These are phyloP conservation scores for Gymnoscopelus microlampas DNA, from an alignment of 2,797 vertebrate genomes.

Conservation along the genomic window DNA sequence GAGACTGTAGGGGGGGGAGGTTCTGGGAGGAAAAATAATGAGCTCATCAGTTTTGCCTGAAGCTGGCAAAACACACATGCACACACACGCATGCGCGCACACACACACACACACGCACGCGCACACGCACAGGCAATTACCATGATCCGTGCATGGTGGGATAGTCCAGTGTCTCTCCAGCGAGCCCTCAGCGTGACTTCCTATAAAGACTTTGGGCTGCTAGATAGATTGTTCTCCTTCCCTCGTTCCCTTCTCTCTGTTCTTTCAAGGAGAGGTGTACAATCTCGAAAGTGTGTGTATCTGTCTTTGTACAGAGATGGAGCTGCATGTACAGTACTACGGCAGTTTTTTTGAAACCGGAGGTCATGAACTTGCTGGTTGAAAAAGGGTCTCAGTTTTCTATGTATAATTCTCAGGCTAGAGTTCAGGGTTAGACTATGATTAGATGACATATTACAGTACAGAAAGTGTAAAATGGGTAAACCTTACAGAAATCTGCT, in stretches of 20 bases:
- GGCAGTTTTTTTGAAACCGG: not conserved
- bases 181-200: conserved; percentile 59
- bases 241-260: conserved; percentile 29
- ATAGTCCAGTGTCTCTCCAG: conserved; percentile 71
- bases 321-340: not conserved
- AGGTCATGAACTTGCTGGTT: conserved; percentile 58
- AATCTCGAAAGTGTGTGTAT: conserved; percentile 29
- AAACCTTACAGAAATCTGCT: too few relatives aligned
- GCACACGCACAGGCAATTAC: conserved; percentile 73
- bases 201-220: conserved; percentile 61
- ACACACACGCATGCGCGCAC: conserved; percentile 45
- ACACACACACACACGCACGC: conserved; percentile 7
- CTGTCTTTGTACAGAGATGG: not conserved
- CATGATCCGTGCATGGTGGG: conserved; percentile 72
- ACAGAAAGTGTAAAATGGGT: too few relatives aligned
- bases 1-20: conserved; percentile 65
- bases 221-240: conserved; percentile 31
- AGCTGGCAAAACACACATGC: conserved; percentile 64
- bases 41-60: conserved; percentile 82
- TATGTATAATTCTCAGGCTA: conserved; percentile 7
- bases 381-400: conserved; percentile 53
- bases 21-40: conserved; percentile 82
- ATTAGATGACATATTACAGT: not conserved
- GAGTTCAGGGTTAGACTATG: not conserved
- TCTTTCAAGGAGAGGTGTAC: conserved; percentile 37